Percentiles rank a stretch among this genome's conserved stretches.
Evolutionary conservation across 2,888 invertebrate species (phyloP).

Genomic region (Melikaiella ostensackeni): DNA sequence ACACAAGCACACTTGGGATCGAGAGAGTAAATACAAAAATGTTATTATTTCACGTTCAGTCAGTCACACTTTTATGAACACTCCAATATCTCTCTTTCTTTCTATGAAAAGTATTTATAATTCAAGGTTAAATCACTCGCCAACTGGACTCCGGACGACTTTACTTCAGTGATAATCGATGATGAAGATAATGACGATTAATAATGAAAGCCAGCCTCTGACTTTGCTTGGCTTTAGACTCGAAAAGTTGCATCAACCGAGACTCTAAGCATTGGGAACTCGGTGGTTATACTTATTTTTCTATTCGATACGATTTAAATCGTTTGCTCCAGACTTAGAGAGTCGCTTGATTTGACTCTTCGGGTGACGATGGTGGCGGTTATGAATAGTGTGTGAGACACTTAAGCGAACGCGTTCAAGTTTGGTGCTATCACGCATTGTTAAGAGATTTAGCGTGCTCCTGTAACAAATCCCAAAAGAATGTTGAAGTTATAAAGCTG

Average conservation of each 20-base stretch:
- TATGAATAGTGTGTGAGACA: slow-evolving; percentile 44
- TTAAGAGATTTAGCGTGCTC: slow-evolving; percentile 73
- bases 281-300: slow-evolving; percentile 48
- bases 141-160: slow-evolving; percentile 51
- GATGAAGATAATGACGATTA: slow-evolving; percentile 58
- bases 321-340: slow-evolving; percentile 63
- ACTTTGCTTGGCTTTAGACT: slow-evolving; percentile 55
- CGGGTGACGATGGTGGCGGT: slow-evolving; percentile 65
- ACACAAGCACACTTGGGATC: slow-evolving; percentile 44
- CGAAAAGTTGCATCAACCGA: slow-evolving; percentile 65
- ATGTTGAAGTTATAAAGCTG: slow-evolving; percentile 44
- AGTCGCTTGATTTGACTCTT: slow-evolving; percentile 66
- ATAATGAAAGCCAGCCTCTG: slow-evolving; percentile 63
- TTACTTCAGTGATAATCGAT: slow-evolving; percentile 32
- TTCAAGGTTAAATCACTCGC: slow-evolving; percentile 57
- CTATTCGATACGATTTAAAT: slow-evolving; percentile 43
- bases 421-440: slow-evolving; percentile 70
- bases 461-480: slow-evolving; percentile 70
- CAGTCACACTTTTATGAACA: slow-evolving; percentile 34
- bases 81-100: slow-evolving; percentile 62
- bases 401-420: slow-evolving; percentile 66
- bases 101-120: slow-evolving; percentile 62
- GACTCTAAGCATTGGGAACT: slow-evolving; percentile 63
- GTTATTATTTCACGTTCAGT: slow-evolving; percentile 50
- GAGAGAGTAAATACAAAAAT: slow-evolving; percentile 64